Conservation (phyloP, 2,797 vertebrate species). For the Xenentodon cancila region DNA sequence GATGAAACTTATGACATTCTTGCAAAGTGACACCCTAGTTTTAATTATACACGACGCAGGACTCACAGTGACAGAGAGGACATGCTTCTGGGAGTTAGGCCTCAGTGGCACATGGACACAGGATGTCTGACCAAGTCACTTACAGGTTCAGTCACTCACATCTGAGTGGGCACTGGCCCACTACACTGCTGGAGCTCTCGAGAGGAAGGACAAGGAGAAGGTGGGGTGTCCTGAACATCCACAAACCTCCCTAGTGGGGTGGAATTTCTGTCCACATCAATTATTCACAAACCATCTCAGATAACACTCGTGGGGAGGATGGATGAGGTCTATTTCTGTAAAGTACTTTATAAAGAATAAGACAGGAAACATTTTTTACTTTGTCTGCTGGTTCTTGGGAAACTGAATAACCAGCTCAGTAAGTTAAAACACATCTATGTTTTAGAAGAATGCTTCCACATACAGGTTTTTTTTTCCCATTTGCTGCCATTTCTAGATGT, state of each 20-base stretch:
- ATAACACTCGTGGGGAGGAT: constrained; percentile 76
- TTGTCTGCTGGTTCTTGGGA: constrained; percentile 63
- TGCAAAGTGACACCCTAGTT: constrained; percentile 62
- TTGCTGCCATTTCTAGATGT: constrained; percentile 61
- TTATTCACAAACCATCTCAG: constrained; percentile 80
- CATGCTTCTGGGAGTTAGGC: constrained; percentile 53
- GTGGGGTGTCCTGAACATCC: constrained; percentile 67
- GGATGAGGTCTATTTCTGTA: constrained; percentile 82
- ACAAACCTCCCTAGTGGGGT: constrained; percentile 68
- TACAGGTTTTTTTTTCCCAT: constrained; percentile 44
- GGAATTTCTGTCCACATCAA: constrained; percentile 81
- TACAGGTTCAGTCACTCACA: constrained; percentile 68
- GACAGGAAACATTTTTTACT: constrained; percentile 79
- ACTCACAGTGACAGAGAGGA: constrained; percentile 64
- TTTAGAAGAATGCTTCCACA: constrained; percentile 65
- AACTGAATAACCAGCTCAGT: constrained; percentile 54
- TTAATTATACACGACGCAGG: constrained; percentile 75
- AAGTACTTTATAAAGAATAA: constrained; percentile 78
- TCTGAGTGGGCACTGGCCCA: constrained; percentile 63
- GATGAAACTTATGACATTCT: constrained; percentile 54
- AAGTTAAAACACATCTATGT: constrained; percentile 48
- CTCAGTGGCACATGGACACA: constrained; percentile 58
- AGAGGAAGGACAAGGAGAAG: constrained; percentile 60
- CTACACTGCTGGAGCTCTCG: constrained; percentile 42
- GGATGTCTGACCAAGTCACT: constrained; percentile 68